A percentile compares a stretch with the other conserved stretches of the same genome.
These are phyloP conservation scores for Melolontha melolontha DNA, from an alignment of 2,888 invertebrate genomes.

Conservation along the genomic window DNA sequence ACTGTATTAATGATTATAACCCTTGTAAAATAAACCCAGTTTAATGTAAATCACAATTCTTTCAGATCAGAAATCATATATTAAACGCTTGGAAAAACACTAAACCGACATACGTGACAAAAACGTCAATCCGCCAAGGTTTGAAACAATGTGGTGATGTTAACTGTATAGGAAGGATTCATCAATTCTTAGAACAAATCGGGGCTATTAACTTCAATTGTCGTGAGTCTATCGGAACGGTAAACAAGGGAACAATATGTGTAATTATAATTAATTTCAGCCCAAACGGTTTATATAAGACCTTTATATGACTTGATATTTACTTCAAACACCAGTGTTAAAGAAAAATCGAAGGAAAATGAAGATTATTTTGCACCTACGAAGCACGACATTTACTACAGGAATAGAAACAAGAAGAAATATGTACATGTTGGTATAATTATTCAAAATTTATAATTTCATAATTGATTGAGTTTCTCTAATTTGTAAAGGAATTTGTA, in stretches of 20 bases:
- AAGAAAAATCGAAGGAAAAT: constrained; percentile 49
- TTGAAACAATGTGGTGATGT: constrained; percentile 74
- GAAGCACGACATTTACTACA: constrained; percentile 45
- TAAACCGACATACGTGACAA: constrained; percentile 71
- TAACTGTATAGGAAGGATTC: constrained; percentile 72
- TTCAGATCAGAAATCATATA: constrained; percentile 71
- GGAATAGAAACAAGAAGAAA: constrained; percentile 65
- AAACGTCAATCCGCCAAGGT: constrained; percentile 70
- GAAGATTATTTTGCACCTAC: constrained; percentile 22
- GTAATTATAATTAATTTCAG: constrained; percentile 51
- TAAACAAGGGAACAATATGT: constrained; percentile 10
- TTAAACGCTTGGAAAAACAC: constrained; percentile 68
- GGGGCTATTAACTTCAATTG: constrained; percentile 75
- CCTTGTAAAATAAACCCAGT: too few relatives aligned
- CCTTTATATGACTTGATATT: constrained; percentile 58
- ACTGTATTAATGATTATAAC: too few relatives aligned
- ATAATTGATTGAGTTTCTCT: neutral
- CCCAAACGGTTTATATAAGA: constrained; percentile 60
- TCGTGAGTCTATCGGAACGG: constrained; percentile 61
- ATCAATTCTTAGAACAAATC: constrained; percentile 71
- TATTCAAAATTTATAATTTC: constrained; percentile 5
- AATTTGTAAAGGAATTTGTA: neutral
- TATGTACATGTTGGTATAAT: constrained; percentile 66
- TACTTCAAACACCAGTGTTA: constrained; percentile 45
- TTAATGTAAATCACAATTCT: neutral